Evolutionary conservation across 2,113 vertebrate species (phyloP), one percentile per base, ranked within the genome.

Genomic region (Xiphophorus couchianus): DNA sequence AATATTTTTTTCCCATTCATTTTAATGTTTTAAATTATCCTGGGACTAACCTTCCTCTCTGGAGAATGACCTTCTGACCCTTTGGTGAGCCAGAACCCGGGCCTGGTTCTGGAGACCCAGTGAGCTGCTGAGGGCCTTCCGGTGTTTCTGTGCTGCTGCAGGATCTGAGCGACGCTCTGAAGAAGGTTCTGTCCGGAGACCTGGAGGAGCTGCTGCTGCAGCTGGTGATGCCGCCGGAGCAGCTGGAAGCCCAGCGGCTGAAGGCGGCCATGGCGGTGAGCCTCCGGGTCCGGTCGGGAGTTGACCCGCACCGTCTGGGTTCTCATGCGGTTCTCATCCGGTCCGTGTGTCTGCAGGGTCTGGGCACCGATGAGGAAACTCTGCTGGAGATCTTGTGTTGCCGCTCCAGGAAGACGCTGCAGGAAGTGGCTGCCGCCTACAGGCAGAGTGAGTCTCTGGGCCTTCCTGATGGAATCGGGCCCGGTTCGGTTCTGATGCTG

Each of bases 351-450:
- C 9, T 51, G 6, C 44, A 96, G 96, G 92, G 92, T 66, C 27
- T 94, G 4, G 93, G 92, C 10, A 94, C 94, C 10, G 92, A 95
- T 68, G 90, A 94, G 67, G 94, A 95, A 28, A 93, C 93, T 0
- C 86, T 95, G 0, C 3, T 92, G 65, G 96, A 97, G 88, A 94
- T 96, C 25, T 86, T 96, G 19, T 94, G 92, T 27, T 95, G 93
- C 1, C 89, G 92, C 69, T 91, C 94, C 0, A 81, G 90, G 5
- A n/a, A 84, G 15, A 85, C 84, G 77, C 92, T 96, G n/a, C 86
- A 84, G 25, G 89, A 92, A 17, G 95, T 95, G 74, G 70, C 79
- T 31, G 62, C 60, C 0, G 70, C 66, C 33, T 97, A 95, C 82
- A 90, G 66, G 28, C 74, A 87, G 0, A 48, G 96, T 97, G 70